phyloP scores from a whole-genome alignment of 2,113 vertebrate species.

The Polypterus bichir region DNA sequence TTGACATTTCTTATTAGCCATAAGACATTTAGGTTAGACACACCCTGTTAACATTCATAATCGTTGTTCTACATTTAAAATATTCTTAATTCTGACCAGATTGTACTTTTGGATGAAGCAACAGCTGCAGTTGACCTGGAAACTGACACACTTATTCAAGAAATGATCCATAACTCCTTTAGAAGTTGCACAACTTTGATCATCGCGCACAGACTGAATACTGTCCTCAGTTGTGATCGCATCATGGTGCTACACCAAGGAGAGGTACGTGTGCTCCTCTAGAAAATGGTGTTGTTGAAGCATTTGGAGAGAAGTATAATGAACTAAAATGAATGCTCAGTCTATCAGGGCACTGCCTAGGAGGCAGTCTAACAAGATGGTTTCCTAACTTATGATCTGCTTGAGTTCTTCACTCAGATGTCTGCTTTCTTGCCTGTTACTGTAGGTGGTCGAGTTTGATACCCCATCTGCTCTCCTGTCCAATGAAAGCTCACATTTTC shows the following conservation, averaged over 20 bases:
- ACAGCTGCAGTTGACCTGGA: slow-evolving; percentile 90
- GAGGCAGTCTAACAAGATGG: too few relatives aligned
- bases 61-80: too few relatives aligned
- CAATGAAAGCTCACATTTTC: slow-evolving; percentile 82
- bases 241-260: slow-evolving; percentile 91
- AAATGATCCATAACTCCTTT: slow-evolving; percentile 79
- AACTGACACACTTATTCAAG: slow-evolving; percentile 81
- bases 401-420: slow-evolving; percentile 7
- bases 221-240: slow-evolving; percentile 79
- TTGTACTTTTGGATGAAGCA: slow-evolving; percentile 87
- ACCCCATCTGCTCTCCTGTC: slow-evolving; percentile 74
- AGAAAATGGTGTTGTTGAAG: too few relatives aligned
- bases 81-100: slow-evolving; percentile 35
- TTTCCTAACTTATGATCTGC: background rate
- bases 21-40: too few relatives aligned
- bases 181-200: slow-evolving; percentile 83
- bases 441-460: slow-evolving; percentile 88
- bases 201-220: slow-evolving; percentile 89
- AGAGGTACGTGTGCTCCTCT: slow-evolving; percentile 53
- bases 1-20: too few relatives aligned
- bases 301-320: too few relatives aligned
- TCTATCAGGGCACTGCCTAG: too few relatives aligned
- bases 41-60: too few relatives aligned
- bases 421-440: slow-evolving; percentile 23
- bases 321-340: too few relatives aligned